Evolutionary conservation across 92 coral and sea anemone species (phyloP), one percentile per base, ranked within the genome.

Genomic region (Palythoa grandiflora): DNA sequence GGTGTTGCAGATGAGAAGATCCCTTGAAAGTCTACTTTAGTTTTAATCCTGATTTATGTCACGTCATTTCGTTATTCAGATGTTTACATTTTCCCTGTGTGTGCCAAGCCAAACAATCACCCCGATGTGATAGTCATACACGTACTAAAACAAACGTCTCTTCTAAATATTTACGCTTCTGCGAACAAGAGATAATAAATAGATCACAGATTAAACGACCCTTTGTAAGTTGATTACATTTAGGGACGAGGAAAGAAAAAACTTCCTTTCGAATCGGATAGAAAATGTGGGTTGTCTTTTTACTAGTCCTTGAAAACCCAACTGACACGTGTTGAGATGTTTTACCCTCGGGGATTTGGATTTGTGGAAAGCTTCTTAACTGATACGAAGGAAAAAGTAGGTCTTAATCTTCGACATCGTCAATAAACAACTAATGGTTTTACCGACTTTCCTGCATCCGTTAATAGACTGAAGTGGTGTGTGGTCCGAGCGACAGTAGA

Each of bases 401-500:
- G 38, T 37, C 63, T 52, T 66, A 66, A 81, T 81, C 65, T 35
- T 44, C 52, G 85, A 35, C 59, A 81, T 81, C 86, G 86, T 65
- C 86, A 66, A 65, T 47, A 81, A 81, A 81, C 86, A 81, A 40
- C 75, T 81, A 81, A 81, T 81, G 86, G 86, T 81, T 81, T 77
- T 81, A 81, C 86, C 86, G 86, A 65, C 86, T 66, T 20, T 75
- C 75, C 60, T 71, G 73, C 76, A 81, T 81, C 86, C 75, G 75
- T 68, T 60, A 65, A 68, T 68, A 48, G 60, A 68, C 48, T 44
- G 39, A 12, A 52, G 28, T 44, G 61, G 75, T 91, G 94, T 88
- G 92, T 91, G 92, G 94, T 89, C 94, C 73, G 37, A n/a, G 72
- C 80, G 90, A 89, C 94, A 91, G 92, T 85, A 84, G 48, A 91